These are phyloP conservation scores for Oriolus oriolus DNA, from an alignment of 2,113 vertebrate genomes.

Conservation along the genomic window DNA sequence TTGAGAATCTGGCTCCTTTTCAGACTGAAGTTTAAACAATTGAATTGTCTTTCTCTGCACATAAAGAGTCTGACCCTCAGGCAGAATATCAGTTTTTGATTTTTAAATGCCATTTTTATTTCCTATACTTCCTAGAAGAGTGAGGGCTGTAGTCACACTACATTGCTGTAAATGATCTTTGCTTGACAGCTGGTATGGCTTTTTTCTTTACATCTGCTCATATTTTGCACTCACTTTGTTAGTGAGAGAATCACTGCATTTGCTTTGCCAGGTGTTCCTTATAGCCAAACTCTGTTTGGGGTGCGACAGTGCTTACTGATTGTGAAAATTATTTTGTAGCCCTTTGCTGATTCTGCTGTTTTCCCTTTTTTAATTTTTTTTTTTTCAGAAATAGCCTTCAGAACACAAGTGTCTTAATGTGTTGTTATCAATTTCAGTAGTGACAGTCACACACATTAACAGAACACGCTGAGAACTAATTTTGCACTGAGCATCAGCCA, in stretches of 20 bases:
- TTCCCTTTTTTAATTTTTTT: neutral
- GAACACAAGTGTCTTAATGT: neutral
- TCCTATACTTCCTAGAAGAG: neutral
- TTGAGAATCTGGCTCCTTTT: neutral
- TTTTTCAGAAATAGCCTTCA: neutral
- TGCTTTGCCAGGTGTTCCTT: neutral
- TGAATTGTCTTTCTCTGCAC: neutral
- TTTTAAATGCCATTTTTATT: neutral
- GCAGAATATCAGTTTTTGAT: neutral
- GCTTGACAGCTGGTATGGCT: neutral
- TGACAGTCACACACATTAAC: neutral
- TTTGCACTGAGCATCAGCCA: neutral
- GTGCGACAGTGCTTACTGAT: rapidly evolving
- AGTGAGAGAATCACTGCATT: neutral
- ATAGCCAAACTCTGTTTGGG: neutral
- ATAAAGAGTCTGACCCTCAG: neutral
- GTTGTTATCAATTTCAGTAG: neutral
- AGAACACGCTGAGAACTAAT: neutral
- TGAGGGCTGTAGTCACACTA: neutral
- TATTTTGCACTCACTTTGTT: neutral
- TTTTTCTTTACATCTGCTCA: neutral
- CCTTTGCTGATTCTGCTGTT: neutral
- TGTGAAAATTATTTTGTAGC: neutral
- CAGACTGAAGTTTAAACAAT: neutral
- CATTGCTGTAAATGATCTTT: neutral